phyloP scores from a whole-genome alignment of 2,888 invertebrate genomes.

The Nematopogon swammerdamellus region DNA sequence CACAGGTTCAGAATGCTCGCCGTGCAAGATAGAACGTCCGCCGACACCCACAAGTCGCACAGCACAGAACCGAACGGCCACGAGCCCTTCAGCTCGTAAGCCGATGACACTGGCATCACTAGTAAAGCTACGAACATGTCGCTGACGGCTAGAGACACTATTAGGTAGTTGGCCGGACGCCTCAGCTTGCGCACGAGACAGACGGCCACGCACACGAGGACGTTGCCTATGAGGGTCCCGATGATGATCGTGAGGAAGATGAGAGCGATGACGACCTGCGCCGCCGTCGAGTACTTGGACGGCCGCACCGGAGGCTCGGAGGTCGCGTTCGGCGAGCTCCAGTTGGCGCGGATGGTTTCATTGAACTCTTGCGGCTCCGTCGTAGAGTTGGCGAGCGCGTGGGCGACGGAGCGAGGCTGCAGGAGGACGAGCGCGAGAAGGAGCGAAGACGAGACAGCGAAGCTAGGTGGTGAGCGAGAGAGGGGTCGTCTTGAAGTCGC shows the following conservation, averaged over 20 bases:
- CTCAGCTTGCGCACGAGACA: conserved; percentile 89
- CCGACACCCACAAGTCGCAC: conserved; percentile 95
- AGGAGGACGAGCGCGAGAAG: conserved; percentile 44
- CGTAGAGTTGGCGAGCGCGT: conserved; percentile 22
- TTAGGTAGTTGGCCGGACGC: conserved; percentile 85
- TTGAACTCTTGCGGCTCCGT: conserved; percentile 25
- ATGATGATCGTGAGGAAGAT: conserved; percentile 73
- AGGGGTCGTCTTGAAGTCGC: conserved; percentile 46
- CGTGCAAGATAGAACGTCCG: conserved; percentile 95
- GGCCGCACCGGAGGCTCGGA: conserved; percentile 27
- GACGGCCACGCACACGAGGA: conserved; percentile 93
- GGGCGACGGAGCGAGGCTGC: conserved; percentile 29
- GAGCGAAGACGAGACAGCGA: conserved; percentile 54
- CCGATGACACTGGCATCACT: conserved; percentile 96
- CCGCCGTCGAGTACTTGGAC: conserved; percentile 38
- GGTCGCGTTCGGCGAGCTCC: conserved; percentile 33
- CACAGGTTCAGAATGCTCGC: conserved; percentile 98
- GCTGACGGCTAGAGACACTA: conserved; percentile 93
- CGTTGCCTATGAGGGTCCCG: conserved; percentile 83
- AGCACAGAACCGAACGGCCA: conserved; percentile 93
- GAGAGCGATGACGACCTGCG: conserved; percentile 66
- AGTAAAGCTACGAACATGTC: conserved; percentile 93
- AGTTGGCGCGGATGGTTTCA: conserved; percentile 29
- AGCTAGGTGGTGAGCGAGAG: conserved; percentile 50
- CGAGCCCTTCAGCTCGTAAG: conserved; percentile 87